Evolutionary conservation across 2,113 vertebrate species (phyloP), one percentile per base, ranked within the genome.

Genomic region (Xiphorhynchus elegans): DNA sequence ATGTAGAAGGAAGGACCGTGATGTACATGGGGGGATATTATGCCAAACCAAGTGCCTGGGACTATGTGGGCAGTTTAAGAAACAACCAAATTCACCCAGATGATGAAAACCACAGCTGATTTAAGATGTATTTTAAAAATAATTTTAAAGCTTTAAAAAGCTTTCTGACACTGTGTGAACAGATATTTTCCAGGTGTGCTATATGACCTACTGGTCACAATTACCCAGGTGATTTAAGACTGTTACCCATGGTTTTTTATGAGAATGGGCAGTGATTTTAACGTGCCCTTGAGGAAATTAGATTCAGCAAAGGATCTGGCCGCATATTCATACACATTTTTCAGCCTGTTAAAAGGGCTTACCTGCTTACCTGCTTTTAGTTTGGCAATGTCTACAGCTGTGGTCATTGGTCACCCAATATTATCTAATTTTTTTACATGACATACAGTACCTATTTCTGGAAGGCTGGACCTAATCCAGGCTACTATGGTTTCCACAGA

Each of bases 401-500:
- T 68, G 64, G 50, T 62, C 84, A 44, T 50, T 94, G 70, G 31
- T 37, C 62, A 83, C 35, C 17, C 66, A 76, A 40, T 44, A 94
- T 84, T 70, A 87, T 33, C 80, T 75, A 44, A 84, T 78, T 94
- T 94, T 80, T 89, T 96, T 79, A 69, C 55, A 81, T 94, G 80
- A 75, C 26, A 63, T 13, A 69, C 29, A 78, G 52, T 64, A 87
- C 12, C 10, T 83, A 78, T 79, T 97, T 94, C 88, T 95, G 64
- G 78, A 81, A 97, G 55, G n/a, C 5, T 78, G 87, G 86, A 92
- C 49, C 85, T 88, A 93, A 52, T 95, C 94, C 89, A 92, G 73
- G 79, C 77, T 97, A 62, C 95, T 95, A 93, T 89, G 92, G 91
- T 92, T 97, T 96, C 87, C 95, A 97, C 42, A 75, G 92, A 96